Percentiles rank a stretch among this genome's conserved stretches.
Conservation (phyloP, 2,888 invertebrate genomes). For the Zygothrica quintamaculata region DNA sequence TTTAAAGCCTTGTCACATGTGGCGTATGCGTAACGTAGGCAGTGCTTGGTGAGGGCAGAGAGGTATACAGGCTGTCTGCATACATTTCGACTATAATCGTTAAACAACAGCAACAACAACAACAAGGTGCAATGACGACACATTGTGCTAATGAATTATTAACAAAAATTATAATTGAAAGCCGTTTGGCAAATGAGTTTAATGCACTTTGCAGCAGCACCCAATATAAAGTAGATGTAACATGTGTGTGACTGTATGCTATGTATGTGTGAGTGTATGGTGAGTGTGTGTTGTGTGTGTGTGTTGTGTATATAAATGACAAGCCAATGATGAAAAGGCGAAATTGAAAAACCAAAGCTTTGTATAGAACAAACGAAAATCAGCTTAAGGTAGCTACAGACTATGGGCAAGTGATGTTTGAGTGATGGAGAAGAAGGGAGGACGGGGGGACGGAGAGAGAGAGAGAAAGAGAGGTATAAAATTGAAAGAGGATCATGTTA, state of each 20-base stretch:
- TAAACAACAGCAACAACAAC: constrained; percentile 27
- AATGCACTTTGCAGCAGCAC: constrained; percentile 59
- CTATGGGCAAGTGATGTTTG: not conserved
- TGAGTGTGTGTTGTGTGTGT: not conserved
- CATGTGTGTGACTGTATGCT: not conserved
- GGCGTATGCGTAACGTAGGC: constrained; percentile 52
- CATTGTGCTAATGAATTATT: constrained; percentile 83
- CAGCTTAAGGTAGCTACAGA: constrained; percentile 57
- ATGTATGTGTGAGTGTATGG: not conserved
- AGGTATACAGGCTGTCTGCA: constrained; percentile 45
- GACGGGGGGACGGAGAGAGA: not conserved
- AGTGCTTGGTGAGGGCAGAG: not conserved
- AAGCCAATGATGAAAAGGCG: constrained; percentile 39
- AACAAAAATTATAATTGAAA: constrained; percentile 83
- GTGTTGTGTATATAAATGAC: constrained; percentile 20
- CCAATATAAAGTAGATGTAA: constrained; percentile 7
- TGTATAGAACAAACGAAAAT: constrained; percentile 50
- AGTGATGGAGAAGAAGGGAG: not conserved
- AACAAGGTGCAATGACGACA: constrained; percentile 45
- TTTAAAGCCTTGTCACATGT: constrained; percentile 45
- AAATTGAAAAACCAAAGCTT: constrained; percentile 45
- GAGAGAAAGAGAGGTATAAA: no score
- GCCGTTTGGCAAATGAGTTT: constrained; percentile 78
- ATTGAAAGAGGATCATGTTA: not conserved
- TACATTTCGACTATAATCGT: constrained; percentile 49